These are phyloP conservation scores for Trachymyrmex septentrionalis DNA, from an alignment of 1,140 invertebrate species.

Conservation along the genomic window DNA sequence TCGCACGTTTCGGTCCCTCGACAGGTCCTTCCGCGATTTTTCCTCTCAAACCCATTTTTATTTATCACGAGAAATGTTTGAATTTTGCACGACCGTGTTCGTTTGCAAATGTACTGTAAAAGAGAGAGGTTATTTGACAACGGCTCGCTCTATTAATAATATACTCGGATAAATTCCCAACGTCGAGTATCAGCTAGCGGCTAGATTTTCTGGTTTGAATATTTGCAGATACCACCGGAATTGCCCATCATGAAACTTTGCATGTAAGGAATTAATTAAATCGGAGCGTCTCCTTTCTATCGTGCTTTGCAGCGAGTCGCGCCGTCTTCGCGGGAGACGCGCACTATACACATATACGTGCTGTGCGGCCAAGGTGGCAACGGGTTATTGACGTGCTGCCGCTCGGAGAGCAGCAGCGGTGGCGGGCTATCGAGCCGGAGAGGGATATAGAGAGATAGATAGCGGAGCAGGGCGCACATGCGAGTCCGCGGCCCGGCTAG, in stretches of 20 bases:
- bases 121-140: background rate
- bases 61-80: constrained; percentile 15
- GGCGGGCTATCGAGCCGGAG: constrained; percentile 65
- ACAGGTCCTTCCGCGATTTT: background rate
- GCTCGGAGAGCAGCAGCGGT: constrained; percentile 57
- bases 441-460: constrained; percentile 64
- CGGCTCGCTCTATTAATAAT: background rate
- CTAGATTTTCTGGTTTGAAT: background rate
- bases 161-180: background rate
- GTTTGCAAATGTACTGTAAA: constrained; percentile 2
- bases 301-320: background rate
- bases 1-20: constrained; percentile 1
- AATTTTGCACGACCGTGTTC: background rate
- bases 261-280: background rate
- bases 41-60: background rate
- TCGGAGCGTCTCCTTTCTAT: background rate
- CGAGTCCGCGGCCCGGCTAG: constrained; percentile 47
- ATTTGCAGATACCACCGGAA: background rate
- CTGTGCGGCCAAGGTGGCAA: constrained; percentile 67
- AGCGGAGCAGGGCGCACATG: constrained; percentile 65
- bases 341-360: constrained; percentile 29
- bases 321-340: constrained; percentile 26
- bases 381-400: constrained; percentile 76
- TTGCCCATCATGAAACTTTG: background rate
- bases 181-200: background rate